Base-by-base conservation (phyloP, 92 coral and sea anemone species). In the Montipora capitata region DNA sequence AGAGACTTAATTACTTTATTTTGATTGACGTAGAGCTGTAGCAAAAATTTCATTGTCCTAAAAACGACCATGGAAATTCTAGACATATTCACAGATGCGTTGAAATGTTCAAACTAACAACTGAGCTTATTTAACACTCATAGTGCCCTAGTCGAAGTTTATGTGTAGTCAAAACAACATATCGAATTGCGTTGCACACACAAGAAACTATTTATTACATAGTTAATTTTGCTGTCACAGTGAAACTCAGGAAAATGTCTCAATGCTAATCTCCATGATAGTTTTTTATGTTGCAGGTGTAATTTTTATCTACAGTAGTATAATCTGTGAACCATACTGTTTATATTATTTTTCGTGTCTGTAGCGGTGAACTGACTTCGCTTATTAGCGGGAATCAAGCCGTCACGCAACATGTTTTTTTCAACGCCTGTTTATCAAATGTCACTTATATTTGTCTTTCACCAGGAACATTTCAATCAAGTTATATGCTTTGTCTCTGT, bases 371-470 rank as follows among this genome's bases (percentile, higher is more conserved):
- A 45, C 51, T 45, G 51, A 45, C 17, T 59, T 59, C 5, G 65
- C 65, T 59, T 59, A 59, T 59, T 48, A 38, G 45, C 3, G 17
- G 17, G 48, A 68, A 41, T 39, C 16, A 35, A 39, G 45, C 18
- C 45, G 49, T 68, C 74, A 68, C 17, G 49, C 49, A 68, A 38
- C 74, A 40, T 68, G 74, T 68, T 68, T 39, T 38, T 3, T 39
- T 3, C 40, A 68, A 68, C 49, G 17, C 7, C 69, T 64, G 69
- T 18, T 64, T 64, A 35, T 20, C 69, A 64, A 64, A 64, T 68
- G 14, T 68, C 74, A 16, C 74, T 68, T 38, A 68, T 38, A 40
- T 68, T 68, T 68, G 45, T 68, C 74, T 41, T 68, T 68, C 49
- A n/a, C n/a, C 48, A 68, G 69, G 69, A 17, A 64, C 27, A 64